These are phyloP conservation scores for Drosophila gunungcola DNA, from an alignment of 1,140 invertebrate genomes.

Conservation along the genomic window DNA sequence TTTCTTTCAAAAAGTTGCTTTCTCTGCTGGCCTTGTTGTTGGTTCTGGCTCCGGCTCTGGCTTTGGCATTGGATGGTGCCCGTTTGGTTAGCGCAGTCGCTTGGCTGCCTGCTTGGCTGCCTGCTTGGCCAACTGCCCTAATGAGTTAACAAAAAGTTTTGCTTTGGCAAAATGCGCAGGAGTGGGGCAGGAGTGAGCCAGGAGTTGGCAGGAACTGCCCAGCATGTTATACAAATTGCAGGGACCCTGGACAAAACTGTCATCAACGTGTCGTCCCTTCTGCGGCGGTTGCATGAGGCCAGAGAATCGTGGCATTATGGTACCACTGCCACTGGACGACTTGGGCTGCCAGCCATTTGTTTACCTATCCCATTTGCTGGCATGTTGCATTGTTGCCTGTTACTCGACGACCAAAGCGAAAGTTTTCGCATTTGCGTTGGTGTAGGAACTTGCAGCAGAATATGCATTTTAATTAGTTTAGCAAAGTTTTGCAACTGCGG, in stretches of 20 bases:
- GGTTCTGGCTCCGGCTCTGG: not conserved
- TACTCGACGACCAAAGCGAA: slow-evolving; percentile 62
- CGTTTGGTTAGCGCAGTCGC: slow-evolving; percentile 67
- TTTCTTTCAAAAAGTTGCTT: slow-evolving; percentile 70
- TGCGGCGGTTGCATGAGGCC: slow-evolving; percentile 16
- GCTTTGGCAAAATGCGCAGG: slow-evolving; percentile 64
- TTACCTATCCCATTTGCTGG: slow-evolving; percentile 57
- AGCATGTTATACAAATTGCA: slow-evolving; percentile 81
- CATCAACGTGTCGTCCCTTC: slow-evolving; percentile 68
- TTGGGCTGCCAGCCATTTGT: slow-evolving; percentile 62
- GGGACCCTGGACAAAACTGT: slow-evolving; percentile 62
- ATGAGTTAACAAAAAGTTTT: slow-evolving; percentile 82
- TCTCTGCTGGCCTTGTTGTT: slow-evolving; percentile 16
- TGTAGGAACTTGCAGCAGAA: slow-evolving; percentile 48
- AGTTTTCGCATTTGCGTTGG: slow-evolving; percentile 78
- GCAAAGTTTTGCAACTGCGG: slow-evolving; percentile 62
- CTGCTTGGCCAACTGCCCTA: slow-evolving; percentile 78
- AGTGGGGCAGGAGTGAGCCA: slow-evolving; percentile 20
- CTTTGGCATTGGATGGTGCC: slow-evolving; percentile 29
- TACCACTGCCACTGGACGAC: slow-evolving; percentile 11
- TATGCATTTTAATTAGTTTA: slow-evolving; percentile 83
- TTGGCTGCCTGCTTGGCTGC: slow-evolving; percentile 66
- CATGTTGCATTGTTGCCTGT: slow-evolving; percentile 63
- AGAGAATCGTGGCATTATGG: slow-evolving; percentile 17
- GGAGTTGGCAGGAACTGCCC: slow-evolving; percentile 59